Evolutionary conservation across 2,888 invertebrate genomes (phyloP).

Genomic region (Hypolimnas misippus): DNA sequence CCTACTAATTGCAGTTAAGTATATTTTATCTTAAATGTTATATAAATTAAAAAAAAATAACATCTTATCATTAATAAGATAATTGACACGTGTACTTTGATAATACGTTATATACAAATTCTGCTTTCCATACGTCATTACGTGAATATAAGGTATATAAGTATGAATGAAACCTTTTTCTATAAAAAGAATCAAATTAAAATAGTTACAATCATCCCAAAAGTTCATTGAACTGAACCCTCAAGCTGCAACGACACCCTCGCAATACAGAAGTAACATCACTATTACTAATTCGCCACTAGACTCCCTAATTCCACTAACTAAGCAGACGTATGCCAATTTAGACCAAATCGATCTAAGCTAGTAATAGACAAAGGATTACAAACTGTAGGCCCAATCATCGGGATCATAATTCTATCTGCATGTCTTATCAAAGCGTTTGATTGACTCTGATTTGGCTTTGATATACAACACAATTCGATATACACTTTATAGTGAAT

Average conservation of each 20-base stretch:
- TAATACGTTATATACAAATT: too few relatives aligned
- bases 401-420: conserved; percentile 34
- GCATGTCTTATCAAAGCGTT: conserved; percentile 42
- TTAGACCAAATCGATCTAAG: conserved; percentile 35
- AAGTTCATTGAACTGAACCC: not conserved
- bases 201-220: too few relatives aligned
- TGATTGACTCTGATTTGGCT: conserved; percentile 35
- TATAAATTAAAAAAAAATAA: too few relatives aligned
- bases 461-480: conserved; percentile 9
- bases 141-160: too few relatives aligned
- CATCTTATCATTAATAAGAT: too few relatives aligned
- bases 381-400: conserved; percentile 36
- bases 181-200: too few relatives aligned
- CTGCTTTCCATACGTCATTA: too few relatives aligned
- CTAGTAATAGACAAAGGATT: conserved; percentile 42
- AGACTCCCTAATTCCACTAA: conserved; percentile 31
- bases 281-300: conserved; percentile 26
- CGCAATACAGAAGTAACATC: not conserved
- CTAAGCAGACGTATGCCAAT: conserved; percentile 30
- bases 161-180: too few relatives aligned
- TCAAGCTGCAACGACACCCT: not conserved
- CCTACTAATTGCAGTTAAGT: too few relatives aligned
- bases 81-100: too few relatives aligned
- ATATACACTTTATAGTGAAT: not conserved
- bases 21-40: too few relatives aligned